Conservation (phyloP, 1,140 invertebrate species). For the Sinonovacula constricta region DNA sequence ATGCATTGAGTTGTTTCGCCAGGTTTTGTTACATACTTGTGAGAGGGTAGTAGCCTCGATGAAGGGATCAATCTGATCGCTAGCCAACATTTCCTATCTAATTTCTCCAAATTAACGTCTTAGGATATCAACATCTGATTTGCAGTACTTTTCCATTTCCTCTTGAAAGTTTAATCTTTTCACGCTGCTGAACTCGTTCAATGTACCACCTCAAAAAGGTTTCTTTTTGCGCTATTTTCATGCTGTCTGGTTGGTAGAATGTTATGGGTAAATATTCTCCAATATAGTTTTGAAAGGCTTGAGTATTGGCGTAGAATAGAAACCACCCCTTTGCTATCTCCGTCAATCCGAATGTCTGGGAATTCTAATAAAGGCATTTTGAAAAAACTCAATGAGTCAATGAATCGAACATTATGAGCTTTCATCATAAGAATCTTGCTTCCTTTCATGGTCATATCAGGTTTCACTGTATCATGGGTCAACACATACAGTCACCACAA, state of each 20-base stretch:
- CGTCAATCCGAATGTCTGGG: constrained; percentile 10
- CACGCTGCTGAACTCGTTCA: too few relatives aligned
- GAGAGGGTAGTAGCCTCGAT: not conserved
- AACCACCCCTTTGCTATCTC: constrained; percentile 12
- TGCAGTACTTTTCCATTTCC: too few relatives aligned
- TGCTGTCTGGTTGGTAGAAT: too few relatives aligned
- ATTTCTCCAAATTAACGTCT: too few relatives aligned
- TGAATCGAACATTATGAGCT: constrained; percentile 1
- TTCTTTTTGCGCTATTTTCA: too few relatives aligned
- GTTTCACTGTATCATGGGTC: not conserved
- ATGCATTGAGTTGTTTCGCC: constrained; percentile 12
- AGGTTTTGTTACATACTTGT: constrained; percentile 13
- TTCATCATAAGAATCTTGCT: too few relatives aligned
- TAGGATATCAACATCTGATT: too few relatives aligned
- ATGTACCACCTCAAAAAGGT: too few relatives aligned
- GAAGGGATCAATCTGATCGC: too few relatives aligned
- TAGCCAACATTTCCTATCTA: too few relatives aligned
- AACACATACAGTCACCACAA: not conserved
- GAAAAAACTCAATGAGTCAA: too few relatives aligned
- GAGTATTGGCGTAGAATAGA: not conserved
- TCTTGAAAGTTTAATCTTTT: too few relatives aligned
- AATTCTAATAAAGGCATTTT: not conserved
- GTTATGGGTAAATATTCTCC: not conserved
- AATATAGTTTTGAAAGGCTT: not conserved
- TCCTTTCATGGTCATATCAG: not conserved